Evolutionary conservation across 2,797 vertebrate genomes (phyloP), one percentile per base, ranked within the genome.

Genomic region (Chrosomus eos): DNA sequence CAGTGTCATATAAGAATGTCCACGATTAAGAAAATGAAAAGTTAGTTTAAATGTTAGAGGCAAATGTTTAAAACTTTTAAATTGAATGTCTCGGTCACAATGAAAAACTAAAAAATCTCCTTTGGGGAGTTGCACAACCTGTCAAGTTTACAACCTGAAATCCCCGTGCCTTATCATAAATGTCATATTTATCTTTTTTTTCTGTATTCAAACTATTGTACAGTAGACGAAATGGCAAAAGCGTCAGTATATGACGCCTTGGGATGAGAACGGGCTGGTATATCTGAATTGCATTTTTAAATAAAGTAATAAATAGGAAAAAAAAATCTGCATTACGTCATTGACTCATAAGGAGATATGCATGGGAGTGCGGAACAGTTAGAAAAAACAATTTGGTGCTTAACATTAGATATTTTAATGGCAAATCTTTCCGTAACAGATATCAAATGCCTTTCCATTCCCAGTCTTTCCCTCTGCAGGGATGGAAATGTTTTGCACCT

Each of bases 401-500:
- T 80, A 43, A 88, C 80, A 85, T 90, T 82, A 82, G 82, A 86
- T 91, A 55, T 81, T 75, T 82, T 88, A 21, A 53, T 89, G 76
- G 83, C 87, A 89, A 89, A 79, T 86, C 89, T 90, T 90, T 89
- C 87, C 85, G 85, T 85, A 90, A 83, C 86, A 90, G 90, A 91
- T 92, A 92, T 94, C 90, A 91, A 91, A 92, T 90, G 80, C 87
- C 87, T 90, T 75, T 33, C 68, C 55, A 60, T 71, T 72, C 38
- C 40, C 31, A 38, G 85, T 74, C 80, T 87, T 28, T 85, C 84
- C 68, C 88, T 85, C 83, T 70, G 73, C 88, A 89, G 82, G 87
- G 93, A 94, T 84, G 66, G 38, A 84, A 84, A 94, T 94, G 93
- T 93, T 90, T 94, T 91, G 91, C 95, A 95, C 94, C 94, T 95